Conservation (phyloP, 2,888 invertebrate genomes). For the Anthophora plumipes region DNA sequence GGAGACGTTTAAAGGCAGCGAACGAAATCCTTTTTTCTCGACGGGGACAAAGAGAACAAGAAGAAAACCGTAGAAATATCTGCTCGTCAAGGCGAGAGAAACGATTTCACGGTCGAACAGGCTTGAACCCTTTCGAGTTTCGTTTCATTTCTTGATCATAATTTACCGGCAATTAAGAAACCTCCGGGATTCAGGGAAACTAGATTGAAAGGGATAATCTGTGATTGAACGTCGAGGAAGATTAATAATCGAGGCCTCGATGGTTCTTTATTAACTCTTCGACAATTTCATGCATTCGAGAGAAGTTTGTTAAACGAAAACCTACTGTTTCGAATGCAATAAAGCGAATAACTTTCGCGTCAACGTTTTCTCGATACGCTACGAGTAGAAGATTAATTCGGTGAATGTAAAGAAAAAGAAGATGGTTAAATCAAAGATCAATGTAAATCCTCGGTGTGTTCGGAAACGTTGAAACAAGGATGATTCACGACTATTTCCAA, state of each 20-base stretch:
- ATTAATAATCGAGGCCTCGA: neutral
- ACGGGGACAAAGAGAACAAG: neutral
- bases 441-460: conserved; percentile 31
- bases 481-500: conserved; percentile 59
- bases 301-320: too few relatives aligned
- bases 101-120: conserved; percentile 11
- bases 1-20: neutral
- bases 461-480: conserved; percentile 7
- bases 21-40: neutral
- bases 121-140: neutral
- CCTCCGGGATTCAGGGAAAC: neutral
- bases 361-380: neutral
- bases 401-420: neutral
- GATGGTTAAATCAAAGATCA: neutral
- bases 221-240: neutral
- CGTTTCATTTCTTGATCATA: neutral
- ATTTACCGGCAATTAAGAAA: conserved; percentile 3
- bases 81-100: neutral
- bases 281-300: too few relatives aligned
- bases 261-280: too few relatives aligned
- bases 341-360: too few relatives aligned
- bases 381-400: neutral
- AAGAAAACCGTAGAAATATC: neutral
- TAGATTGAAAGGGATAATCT: neutral
- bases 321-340: too few relatives aligned